phyloP scores from a whole-genome alignment of 2,113 vertebrate genomes.

The Seriola rivoliana region DNA sequence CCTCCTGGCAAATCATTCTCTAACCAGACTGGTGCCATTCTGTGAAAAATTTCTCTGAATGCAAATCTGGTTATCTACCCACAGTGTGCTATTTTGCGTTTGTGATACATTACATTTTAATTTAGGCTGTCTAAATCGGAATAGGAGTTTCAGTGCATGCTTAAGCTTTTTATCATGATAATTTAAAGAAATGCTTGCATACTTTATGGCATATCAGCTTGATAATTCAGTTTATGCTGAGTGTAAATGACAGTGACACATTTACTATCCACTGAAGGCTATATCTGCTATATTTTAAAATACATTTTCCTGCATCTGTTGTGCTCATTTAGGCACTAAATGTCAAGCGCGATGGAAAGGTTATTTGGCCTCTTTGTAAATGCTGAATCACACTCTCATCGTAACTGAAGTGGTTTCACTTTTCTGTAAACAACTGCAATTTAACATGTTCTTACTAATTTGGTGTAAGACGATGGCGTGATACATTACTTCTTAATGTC shows the following conservation, averaged over 20 bases:
- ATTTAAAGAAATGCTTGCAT: not conserved
- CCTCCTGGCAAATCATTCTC: slow-evolving; percentile 4
- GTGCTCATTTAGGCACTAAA: slow-evolving; percentile 17
- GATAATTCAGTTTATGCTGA: not conserved
- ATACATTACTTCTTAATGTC: not conserved
- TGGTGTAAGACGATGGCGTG: not conserved
- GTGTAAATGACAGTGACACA: slow-evolving; percentile 11
- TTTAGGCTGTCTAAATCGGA: not conserved
- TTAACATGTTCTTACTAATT: slow-evolving; percentile 3
- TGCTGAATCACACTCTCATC: slow-evolving; percentile 1
- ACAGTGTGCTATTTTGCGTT: not conserved
- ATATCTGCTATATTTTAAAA: not conserved
- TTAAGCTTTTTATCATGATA: not conserved
- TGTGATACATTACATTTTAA: slow-evolving; percentile 8
- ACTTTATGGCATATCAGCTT: not conserved
- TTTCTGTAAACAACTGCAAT: not conserved
- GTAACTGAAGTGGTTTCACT: slow-evolving; percentile 7
- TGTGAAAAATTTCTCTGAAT: slow-evolving; percentile 9
- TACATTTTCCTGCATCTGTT: not conserved
- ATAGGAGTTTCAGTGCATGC: not conserved
- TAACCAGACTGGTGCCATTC: slow-evolving; percentile 7
- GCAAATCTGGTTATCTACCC: not conserved
- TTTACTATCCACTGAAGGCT: not conserved
- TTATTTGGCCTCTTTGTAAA: not conserved
- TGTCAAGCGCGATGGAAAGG: slow-evolving; percentile 17